These are phyloP conservation scores for Dysdera silvatica DNA, from an alignment of 1,140 invertebrate species.

Conservation along the genomic window DNA sequence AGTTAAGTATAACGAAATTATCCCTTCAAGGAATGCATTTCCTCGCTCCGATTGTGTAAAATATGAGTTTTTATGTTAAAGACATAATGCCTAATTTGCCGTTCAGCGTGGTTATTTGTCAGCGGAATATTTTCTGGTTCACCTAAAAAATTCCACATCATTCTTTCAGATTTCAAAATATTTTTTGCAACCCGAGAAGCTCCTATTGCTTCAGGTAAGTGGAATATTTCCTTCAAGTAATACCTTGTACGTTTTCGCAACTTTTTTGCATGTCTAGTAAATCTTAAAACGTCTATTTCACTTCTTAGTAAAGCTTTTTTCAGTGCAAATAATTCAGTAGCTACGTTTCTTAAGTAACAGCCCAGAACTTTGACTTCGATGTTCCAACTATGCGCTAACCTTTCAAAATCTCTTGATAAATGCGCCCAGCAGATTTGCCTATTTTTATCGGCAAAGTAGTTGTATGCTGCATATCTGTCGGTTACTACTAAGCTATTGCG, in stretches of 20 bases:
- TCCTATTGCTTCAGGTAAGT: not conserved
- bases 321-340: not conserved
- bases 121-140: constrained; percentile 19
- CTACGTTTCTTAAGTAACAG: not conserved
- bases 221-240: not conserved
- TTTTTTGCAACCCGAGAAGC: constrained; percentile 10
- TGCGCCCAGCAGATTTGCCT: not conserved
- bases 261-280: not conserved
- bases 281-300: not conserved
- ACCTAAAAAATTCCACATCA: constrained; percentile 16
- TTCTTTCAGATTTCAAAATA: constrained; percentile 5
- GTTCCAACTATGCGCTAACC: constrained; percentile 5
- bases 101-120: constrained; percentile 14
- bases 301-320: constrained; percentile 4
- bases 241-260: not conserved
- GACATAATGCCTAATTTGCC: constrained; percentile 9
- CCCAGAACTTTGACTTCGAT: not conserved
- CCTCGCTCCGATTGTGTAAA: constrained; percentile 4
- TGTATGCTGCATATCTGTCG: not conserved
- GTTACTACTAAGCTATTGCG: constrained; percentile 11
- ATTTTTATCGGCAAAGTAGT: constrained; percentile 3
- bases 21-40: not conserved
- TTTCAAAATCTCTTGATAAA: constrained; percentile 1
- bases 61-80: constrained; percentile 3
- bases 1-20: constrained; percentile 5